Evolutionary conservation across 2,113 vertebrate genomes (phyloP).

Genomic region (Poecilia latipinna): DNA sequence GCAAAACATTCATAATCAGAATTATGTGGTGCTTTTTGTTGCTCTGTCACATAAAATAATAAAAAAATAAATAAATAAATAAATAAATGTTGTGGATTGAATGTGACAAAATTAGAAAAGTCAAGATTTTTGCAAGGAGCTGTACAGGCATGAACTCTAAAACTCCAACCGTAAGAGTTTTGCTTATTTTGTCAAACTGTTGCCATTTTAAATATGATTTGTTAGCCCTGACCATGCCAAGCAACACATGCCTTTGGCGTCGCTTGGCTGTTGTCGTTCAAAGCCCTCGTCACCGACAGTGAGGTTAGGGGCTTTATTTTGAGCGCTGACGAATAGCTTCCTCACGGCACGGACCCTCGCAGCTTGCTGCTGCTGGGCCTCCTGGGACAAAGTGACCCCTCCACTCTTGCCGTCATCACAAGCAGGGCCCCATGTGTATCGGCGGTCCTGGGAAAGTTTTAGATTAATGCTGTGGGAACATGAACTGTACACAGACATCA

Average conservation of each 20-base stretch:
- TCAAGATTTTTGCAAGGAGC: neutral
- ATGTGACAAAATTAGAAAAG: neutral
- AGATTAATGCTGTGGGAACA: conserved; percentile 73
- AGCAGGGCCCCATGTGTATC: conserved; percentile 69
- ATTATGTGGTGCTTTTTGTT: neutral
- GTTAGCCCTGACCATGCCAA: conserved; percentile 45
- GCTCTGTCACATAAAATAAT: neutral
- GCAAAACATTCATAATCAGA: neutral
- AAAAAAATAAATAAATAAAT: neutral
- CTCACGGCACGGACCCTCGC: conserved; percentile 18
- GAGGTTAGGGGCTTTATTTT: conserved; percentile 33
- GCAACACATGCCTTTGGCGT: conserved; percentile 51
- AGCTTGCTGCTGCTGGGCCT: conserved; percentile 21
- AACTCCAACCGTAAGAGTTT: conserved; percentile 7
- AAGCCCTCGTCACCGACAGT: conserved; percentile 36
- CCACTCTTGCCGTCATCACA: conserved; percentile 48
- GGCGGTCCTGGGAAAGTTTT: conserved; percentile 75
- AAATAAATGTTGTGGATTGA: neutral
- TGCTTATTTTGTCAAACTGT: conserved; percentile 24
- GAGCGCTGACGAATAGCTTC: conserved; percentile 59
- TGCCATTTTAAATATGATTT: conserved; percentile 29
- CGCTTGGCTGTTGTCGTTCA: conserved; percentile 46
- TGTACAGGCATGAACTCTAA: neutral
- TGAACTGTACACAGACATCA: conserved; percentile 65
- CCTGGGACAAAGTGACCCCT: conserved; percentile 60